A percentile compares a stretch with the other conserved stretches of the same genome.
Evolutionary conservation across 2,888 invertebrate species (phyloP).

Genomic region (Caenorhabditis wallacei): DNA sequence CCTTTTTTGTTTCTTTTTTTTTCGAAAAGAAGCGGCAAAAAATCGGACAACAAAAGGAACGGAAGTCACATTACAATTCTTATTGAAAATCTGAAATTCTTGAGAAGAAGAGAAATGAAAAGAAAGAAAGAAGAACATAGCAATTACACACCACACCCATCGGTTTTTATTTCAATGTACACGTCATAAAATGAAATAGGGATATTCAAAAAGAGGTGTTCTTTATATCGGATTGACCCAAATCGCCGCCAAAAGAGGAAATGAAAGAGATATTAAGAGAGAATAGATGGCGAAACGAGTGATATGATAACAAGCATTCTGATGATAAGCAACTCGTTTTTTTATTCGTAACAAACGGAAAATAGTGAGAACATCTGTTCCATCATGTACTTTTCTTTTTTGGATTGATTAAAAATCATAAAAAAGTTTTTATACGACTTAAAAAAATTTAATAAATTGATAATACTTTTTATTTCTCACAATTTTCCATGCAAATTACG

Average conservation of each 20-base stretch:
- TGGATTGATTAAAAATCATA: no score
- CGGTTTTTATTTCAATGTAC: conserved; percentile 28
- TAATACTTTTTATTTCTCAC: no score
- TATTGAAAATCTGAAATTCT: conserved; percentile 30
- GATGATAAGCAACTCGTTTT: conserved; percentile 51
- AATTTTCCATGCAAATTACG: no score
- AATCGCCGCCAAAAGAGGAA: conserved; percentile 30
- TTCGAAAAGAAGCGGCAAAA: conserved; percentile 11
- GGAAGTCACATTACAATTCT: conserved; percentile 31
- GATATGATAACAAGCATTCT: conserved; percentile 47
- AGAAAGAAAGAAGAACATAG: conserved; percentile 8
- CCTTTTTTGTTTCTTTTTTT: conserved; percentile 23
- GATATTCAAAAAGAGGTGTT: conserved; percentile 45
- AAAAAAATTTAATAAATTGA: no score
- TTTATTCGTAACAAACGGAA: conserved; percentile 10
- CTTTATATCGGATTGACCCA: conserved; percentile 57
- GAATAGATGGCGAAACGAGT: conserved; percentile 3
- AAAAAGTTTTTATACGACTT: no score
- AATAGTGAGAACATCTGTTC: conserved; percentile 30
- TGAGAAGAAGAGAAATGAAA: conserved; percentile 12
- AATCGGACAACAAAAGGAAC: conserved; percentile 41
- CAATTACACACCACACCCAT: conserved; percentile 44
- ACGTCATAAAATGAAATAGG: conserved; percentile 24
- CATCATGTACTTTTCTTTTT: neutral
- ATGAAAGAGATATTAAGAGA: conserved; percentile 24